Evolutionary conservation across 2,113 vertebrate species (phyloP).

Genomic region (Aythya baeri): DNA sequence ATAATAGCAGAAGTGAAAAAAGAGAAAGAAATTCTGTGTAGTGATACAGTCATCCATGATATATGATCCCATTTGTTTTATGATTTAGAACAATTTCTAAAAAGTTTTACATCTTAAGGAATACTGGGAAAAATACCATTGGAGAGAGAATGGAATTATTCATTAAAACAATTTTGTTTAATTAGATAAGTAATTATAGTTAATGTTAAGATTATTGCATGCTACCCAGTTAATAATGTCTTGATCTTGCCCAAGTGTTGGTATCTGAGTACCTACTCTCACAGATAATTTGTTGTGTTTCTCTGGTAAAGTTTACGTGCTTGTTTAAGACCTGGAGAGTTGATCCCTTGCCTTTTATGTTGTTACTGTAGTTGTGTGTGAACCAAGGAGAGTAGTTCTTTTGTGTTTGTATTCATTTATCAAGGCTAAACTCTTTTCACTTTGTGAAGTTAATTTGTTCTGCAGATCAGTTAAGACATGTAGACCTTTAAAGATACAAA

Average conservation of each 20-base stretch:
- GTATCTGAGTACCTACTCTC: background rate
- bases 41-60: background rate
- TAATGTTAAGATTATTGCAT: background rate
- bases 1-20: background rate
- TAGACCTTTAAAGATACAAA: conserved; percentile 49
- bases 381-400: background rate
- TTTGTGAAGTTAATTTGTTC: conserved; percentile 48
- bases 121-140: background rate
- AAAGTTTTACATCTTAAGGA: background rate
- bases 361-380: background rate
- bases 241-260: background rate
- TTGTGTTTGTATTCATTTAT: conserved; percentile 33
- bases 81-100: background rate
- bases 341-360: conserved; percentile 16
- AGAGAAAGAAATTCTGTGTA: background rate
- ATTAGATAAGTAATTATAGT: background rate
- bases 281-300: background rate
- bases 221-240: background rate
- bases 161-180: background rate
- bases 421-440: conserved; percentile 42
- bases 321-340: background rate
- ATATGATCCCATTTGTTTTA: background rate
- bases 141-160: background rate
- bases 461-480: conserved; percentile 40
- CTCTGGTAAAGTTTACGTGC: background rate